phyloP scores from a whole-genome alignment of 1,140 invertebrate species.

The Ostrea denselamellosa region DNA sequence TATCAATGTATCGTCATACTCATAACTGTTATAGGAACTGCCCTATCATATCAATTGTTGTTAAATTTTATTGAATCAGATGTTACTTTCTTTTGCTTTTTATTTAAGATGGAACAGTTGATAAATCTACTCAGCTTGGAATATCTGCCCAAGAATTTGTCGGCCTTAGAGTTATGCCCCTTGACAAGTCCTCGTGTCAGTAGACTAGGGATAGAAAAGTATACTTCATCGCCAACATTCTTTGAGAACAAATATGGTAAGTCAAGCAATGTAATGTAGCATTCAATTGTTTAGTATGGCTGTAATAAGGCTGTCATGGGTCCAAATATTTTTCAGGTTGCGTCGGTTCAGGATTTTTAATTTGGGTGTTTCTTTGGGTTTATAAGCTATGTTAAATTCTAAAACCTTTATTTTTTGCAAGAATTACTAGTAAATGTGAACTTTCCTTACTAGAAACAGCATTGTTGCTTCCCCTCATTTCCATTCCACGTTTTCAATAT shows the following conservation, averaged over 20 bases:
- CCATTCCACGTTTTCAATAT: too few relatives aligned
- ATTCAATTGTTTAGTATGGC: not conserved
- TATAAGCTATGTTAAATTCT: too few relatives aligned
- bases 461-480: too few relatives aligned
- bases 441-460: too few relatives aligned
- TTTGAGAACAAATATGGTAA: conserved; percentile 32
- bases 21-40: not conserved
- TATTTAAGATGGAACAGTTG: not conserved
- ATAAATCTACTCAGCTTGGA: not conserved
- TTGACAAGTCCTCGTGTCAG: not conserved
- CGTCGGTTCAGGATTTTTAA: not conserved
- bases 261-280: not conserved
- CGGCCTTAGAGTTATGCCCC: not conserved
- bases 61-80: not conserved
- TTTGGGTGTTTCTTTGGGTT: not conserved
- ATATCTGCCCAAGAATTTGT: not conserved
- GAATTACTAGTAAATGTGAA: too few relatives aligned
- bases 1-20: too few relatives aligned
- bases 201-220: not conserved
- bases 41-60: not conserved
- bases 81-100: not conserved
- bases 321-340: too few relatives aligned
- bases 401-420: too few relatives aligned
- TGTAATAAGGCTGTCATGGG: not conserved
- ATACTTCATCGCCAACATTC: not conserved